Base-by-base conservation (phyloP, 1,140 invertebrate genomes). In the Wasmannia auropunctata region DNA sequence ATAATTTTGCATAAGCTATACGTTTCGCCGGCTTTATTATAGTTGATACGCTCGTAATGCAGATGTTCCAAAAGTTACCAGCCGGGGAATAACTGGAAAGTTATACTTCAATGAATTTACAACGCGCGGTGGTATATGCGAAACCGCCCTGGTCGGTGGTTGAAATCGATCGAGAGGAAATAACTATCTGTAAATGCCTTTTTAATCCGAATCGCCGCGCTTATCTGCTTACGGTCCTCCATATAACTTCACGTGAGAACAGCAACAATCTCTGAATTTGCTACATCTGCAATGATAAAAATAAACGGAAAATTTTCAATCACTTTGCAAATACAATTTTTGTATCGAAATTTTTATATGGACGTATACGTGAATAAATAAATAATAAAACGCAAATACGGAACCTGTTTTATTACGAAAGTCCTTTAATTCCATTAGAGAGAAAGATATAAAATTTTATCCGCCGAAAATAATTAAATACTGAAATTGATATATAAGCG, bases 51-150 rank as follows among this genome's bases (percentile, higher is more conserved):
- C 34, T 10, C 25, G 49, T 81, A 86, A 86, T 72, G 60, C 69
- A 75, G 58, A 74, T 72, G 51, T 87, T 70, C 31, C n/a, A 34
- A 70, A 84, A 87, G 86, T 87, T 87, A 87, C 86, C 58, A 51
- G n/a, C 43, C 70, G 31, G 43, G 60, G 60, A 72, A 87, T 87
- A 87, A 87, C 77, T 74, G 43, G 80, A 76, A 87, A 87, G 79
- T 87, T 75, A 87, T 75, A 74, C 51, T 87, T 67, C 79, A 31
- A 72, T 75, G 69, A 67, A 84, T 87, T 87, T 87, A 84, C 40
- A 67, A 16, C n/a, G 58, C n/a, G 37, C 10, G 40, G 49, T 46
- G 16, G 31, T 43, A 74, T 67, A 28, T 16, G 60, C 31, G 46
- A 58, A 75, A 63, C 49, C 22, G 10, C 10, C 60, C 37, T 37